These are phyloP conservation scores for Todus mexicanus DNA, from an alignment of 2,797 vertebrate genomes.

Conservation along the genomic window DNA sequence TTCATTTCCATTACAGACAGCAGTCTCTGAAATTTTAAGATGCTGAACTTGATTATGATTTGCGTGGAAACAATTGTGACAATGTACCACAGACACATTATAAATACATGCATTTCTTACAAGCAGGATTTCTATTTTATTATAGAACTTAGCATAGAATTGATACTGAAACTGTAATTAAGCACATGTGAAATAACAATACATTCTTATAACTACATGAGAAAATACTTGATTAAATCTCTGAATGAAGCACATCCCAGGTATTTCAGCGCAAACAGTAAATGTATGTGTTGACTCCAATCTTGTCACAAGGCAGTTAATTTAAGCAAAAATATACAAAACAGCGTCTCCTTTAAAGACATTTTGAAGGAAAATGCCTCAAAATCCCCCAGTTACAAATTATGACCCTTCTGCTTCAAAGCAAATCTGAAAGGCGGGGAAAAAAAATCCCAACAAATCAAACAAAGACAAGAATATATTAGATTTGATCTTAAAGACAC, in stretches of 20 bases:
- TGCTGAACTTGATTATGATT: not conserved
- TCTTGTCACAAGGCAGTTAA: not conserved
- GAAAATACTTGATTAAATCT: not conserved
- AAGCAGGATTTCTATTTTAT: not conserved
- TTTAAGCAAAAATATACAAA: not conserved
- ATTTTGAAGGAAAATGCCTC: not conserved
- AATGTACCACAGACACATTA: not conserved
- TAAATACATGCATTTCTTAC: not conserved
- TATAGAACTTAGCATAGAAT: not conserved
- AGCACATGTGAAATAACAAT: not conserved
- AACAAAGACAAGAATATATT: not conserved
- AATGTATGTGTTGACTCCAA: not conserved
- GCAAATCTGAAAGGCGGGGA: not conserved
- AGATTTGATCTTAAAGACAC: not conserved
- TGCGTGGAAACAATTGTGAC: not conserved
- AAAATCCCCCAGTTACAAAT: not conserved
- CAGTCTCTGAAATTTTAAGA: not conserved
- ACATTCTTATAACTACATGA: not conserved
- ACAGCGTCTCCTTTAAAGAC: not conserved
- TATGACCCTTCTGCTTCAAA: not conserved
- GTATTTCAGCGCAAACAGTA: not conserved
- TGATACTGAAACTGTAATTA: not conserved
- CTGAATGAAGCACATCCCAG: not conserved
- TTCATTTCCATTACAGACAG: not conserved
- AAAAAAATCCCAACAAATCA: not conserved